Evolutionary conservation across 2,888 invertebrate species (phyloP), one percentile per base, ranked within the genome.

Genomic region (Teleiodes luculella): DNA sequence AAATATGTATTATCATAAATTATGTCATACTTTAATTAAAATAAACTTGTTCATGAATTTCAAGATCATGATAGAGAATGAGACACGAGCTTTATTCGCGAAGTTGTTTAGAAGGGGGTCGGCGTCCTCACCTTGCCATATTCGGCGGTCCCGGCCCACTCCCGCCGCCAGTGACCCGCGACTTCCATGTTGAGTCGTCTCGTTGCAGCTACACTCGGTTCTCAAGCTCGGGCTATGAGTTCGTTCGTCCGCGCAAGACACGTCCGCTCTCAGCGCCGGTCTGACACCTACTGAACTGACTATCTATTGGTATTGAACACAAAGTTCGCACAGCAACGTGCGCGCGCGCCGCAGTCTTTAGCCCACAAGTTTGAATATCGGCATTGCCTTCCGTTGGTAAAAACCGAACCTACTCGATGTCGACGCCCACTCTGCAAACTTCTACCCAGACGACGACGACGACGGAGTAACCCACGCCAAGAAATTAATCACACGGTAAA

Each of bases 121-220:
- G 58, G 57, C 59, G 67, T 61, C 62, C 78, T 82, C 67, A 89
- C 89, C 80, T 89, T 87, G 67, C 89, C 89, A 76, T 84, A 89
- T 76, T 89, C 89, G 66, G 89, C 89, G 48, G 85, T 80, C 60
- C 89, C 89, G 62, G 89, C 81, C 89, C 89, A 89, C 80, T 88
- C 79, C 71, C 85, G 77, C 64, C 83, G 83, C 89, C 89, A 89
- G 76, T 87, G 88, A 72, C 83, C 87, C 66, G 86, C 88, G 64
- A 89, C 80, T 79, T 89, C 88, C 88, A 89, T 88, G 63, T 74
- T 64, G 64, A 62, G 63, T 72, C 65, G 64, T 74, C 69, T 86
- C 78, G 82, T 64, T 85, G 84, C 86, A 86, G 86, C 86, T 83
- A 86, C 86, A 88, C 81, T 86, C 85, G 81, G 28, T 65, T 70